These are phyloP conservation scores for Callithrix jacchus DNA, from an alignment of 2,113 vertebrate species.

Conservation along the genomic window DNA sequence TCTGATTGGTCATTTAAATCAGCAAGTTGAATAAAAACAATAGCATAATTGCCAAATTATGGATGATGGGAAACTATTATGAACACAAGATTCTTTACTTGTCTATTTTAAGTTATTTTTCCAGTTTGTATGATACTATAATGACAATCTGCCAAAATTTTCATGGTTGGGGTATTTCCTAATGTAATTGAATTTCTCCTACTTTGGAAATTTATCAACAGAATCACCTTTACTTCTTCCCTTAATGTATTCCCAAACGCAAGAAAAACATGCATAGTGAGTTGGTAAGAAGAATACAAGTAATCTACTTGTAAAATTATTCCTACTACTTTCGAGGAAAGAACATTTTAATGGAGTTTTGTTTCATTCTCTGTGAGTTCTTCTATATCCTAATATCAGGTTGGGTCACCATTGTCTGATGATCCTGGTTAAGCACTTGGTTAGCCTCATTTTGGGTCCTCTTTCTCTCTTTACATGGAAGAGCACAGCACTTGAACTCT, in stretches of 20 bases:
- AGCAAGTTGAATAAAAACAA: not conserved
- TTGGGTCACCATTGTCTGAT: not conserved
- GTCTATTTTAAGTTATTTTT: conserved; percentile 48
- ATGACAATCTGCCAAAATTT: conserved; percentile 50
- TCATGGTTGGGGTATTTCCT: conserved; percentile 50
- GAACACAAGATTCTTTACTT: conserved; percentile 19
- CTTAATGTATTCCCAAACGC: conserved; percentile 42
- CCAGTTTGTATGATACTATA: not conserved
- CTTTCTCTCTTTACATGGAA: not conserved
- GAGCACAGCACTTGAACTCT: not conserved
- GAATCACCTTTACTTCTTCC: conserved; percentile 50
- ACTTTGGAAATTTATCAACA: conserved; percentile 59
- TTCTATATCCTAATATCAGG: not conserved
- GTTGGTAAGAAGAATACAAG: not conserved
- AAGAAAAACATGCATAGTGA: conserved; percentile 35
- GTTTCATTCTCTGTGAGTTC: not conserved
- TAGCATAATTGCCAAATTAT: not conserved
- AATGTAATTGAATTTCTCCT: conserved; percentile 55
- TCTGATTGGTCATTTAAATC: conserved; percentile 8
- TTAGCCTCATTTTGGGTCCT: not conserved
- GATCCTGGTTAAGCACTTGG: not conserved
- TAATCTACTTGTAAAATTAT: conserved; percentile 30
- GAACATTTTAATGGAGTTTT: conserved; percentile 19
- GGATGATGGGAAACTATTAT: not conserved
- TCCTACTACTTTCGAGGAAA: conserved; percentile 21